Evolutionary conservation across 2,797 vertebrate species (phyloP).

Genomic region (Coccyzus lansbergi): DNA sequence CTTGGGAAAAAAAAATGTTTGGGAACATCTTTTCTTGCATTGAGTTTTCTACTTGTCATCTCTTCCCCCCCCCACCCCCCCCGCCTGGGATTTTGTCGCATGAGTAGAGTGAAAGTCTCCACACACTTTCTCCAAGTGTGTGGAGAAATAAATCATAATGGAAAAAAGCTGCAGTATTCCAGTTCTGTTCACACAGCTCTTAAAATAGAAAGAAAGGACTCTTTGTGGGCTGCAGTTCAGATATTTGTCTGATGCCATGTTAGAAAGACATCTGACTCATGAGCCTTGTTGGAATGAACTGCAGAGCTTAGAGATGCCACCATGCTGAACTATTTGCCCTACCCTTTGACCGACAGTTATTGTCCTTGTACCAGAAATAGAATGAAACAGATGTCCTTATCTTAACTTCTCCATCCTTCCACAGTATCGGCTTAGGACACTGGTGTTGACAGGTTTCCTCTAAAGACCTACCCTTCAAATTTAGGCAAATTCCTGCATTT

Average conservation of each 20-base stretch:
- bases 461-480: not conserved
- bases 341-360: not conserved
- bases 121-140: not conserved
- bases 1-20: not conserved
- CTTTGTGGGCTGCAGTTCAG: conserved; percentile 46
- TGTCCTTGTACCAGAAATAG: conserved; percentile 44
- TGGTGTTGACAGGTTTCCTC: not conserved
- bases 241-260: conserved; percentile 33
- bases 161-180: conserved; percentile 44
- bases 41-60: not conserved
- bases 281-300: not conserved
- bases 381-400: conserved; percentile 2
- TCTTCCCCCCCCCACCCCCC: not conserved
- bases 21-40: not conserved
- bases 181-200: conserved; percentile 49
- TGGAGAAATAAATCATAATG: conserved; percentile 1
- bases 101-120: accelerated
- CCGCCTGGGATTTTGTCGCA: not conserved
- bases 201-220: conserved; percentile 63
- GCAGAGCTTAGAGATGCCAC: not conserved
- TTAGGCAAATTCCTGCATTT: not conserved
- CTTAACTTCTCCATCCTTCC: conserved; percentile 1
- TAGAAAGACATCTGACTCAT: conserved; percentile 41
- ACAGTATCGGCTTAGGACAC: not conserved
- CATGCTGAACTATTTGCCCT: not conserved